Evolutionary conservation across 2,797 vertebrate species (phyloP).

Genomic region (Fratercula arctica): DNA sequence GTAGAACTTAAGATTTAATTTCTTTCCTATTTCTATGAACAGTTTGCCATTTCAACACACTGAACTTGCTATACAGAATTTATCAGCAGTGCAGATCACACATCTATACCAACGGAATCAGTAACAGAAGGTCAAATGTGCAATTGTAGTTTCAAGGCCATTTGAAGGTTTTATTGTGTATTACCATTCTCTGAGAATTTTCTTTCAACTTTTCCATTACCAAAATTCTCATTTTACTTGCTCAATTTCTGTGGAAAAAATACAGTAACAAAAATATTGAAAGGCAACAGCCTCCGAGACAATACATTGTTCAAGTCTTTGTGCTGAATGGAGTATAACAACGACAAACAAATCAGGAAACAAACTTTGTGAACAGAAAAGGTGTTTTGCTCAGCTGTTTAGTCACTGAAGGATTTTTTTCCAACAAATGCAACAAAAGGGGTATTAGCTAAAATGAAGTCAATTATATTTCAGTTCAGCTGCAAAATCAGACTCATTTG

Average conservation of each 20-base stretch:
- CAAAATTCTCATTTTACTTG: constrained; percentile 62
- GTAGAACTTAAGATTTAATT: constrained; percentile 21
- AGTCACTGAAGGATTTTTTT: not conserved
- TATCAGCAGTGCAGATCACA: not conserved
- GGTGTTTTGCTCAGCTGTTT: constrained; percentile 22
- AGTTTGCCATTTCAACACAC: not conserved
- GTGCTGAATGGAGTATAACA: not conserved
- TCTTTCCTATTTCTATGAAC: not conserved
- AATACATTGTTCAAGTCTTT: not conserved
- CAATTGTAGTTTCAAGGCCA: constrained; percentile 32
- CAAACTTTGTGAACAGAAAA: not conserved
- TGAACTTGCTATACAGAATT: not conserved
- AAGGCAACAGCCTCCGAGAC: constrained; percentile 39
- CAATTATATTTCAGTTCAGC: not conserved
- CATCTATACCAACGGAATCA: not conserved
- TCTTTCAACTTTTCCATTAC: constrained; percentile 64
- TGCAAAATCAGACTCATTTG: not conserved
- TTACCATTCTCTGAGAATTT: constrained; percentile 54
- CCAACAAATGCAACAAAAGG: not conserved
- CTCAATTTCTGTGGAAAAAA: constrained; percentile 59
- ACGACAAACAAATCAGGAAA: not conserved
- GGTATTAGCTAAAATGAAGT: not conserved
- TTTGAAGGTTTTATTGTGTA: constrained; percentile 10
- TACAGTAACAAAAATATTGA: constrained; percentile 40
- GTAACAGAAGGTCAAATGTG: not conserved